Base-by-base conservation (phyloP, 2,888 invertebrate species). In the Drosophila koepferae region DNA sequence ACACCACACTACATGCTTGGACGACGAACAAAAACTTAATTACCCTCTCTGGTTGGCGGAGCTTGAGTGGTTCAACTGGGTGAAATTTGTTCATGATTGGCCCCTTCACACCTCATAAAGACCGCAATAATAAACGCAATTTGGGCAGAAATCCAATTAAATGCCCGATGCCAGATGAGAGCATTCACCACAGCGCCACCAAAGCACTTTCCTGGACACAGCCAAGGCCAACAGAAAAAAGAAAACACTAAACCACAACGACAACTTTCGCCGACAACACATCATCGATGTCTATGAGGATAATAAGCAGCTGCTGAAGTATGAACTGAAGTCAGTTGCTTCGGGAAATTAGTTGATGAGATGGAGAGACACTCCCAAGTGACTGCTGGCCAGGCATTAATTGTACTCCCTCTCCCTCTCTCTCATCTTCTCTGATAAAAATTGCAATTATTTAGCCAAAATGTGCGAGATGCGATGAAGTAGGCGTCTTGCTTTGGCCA, bases 91-190 rank as follows among this genome's bases (percentile, higher is more conserved):
- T 67, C 62, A 75, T 83, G 73, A 82, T 85, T 88, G 82, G 82
- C 83, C 74, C 79, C 85, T 89, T 86, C 84, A 79, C 89, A 86
- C 86, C 86, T 86, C 86, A 86, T 89, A 84, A 89, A 78, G 82
- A 74, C 74, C 84, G 78, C 89, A 86, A 74, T 82, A 86, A 84
- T 86, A 86, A 84, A 84, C 86, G 86, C 84, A 88, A 86, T 89
- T 86, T 86, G 79, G 89, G 81, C 86, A 89, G 77, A 87, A 87
- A 87, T 87, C 86, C 86, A 87, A 87, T 87, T 87, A 87, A 89
- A 81, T 87, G 80, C 74, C 78, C 43, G 66, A 43, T 63, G 67
- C 74, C 60, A 72, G 70, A 63, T 65, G 78, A 64, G 56, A 63
- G 62, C 40, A 36, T 31, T 48, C 40, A 10, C 43, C 51, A 20